Evolutionary conservation across 2,113 vertebrate species (phyloP), one percentile per base, ranked within the genome.

Genomic region (Macquaria australasica): DNA sequence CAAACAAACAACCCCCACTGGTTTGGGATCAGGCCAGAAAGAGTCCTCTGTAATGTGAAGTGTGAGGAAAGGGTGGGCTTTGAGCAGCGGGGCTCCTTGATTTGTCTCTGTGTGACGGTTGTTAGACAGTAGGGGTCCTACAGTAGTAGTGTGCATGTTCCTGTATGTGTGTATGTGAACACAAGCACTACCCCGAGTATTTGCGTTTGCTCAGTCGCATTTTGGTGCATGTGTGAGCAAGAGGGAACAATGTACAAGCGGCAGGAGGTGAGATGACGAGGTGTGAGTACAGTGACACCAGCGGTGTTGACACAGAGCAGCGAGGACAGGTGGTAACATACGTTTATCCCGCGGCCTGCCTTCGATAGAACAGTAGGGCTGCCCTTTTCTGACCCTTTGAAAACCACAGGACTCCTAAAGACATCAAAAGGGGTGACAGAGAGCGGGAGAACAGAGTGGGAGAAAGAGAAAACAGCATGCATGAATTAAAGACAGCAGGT

Each of bases 401-500:
- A 92, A 92, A 51, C 91, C 87, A 56, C 89, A 88, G 92, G 90
- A 72, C 77, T 68, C 83, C 86, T 18, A 8, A 63, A 74, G 53
- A 91, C 92, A 91, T 95, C 93, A 95, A 94, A 94, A 88, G 87
- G 59, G 59, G 63, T 14, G 23, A 78, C 64, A 81, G 80, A 56
- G 81, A 77, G 77, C 48, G 12, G 78, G 70, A 84, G 91, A 89
- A 85, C 77, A 81, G 85, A 67, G 81, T 85, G 80, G 55, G 79
- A 86, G 86, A 77, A 67, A 83, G 87, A 82, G 73, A 85, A 89
- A 91, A 92, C 84, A 91, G 88, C 86, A 92, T 82, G 91, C 71
- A 84, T 88, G 91, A 83, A 92, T 85, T 74, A 85, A 90, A 92
- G 85, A 87, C 91, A 93, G 93, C 92, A 93, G 93, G 91, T 93